Base-by-base conservation (phyloP, 2,888 invertebrate genomes). In the Plagodis pulveraria region DNA sequence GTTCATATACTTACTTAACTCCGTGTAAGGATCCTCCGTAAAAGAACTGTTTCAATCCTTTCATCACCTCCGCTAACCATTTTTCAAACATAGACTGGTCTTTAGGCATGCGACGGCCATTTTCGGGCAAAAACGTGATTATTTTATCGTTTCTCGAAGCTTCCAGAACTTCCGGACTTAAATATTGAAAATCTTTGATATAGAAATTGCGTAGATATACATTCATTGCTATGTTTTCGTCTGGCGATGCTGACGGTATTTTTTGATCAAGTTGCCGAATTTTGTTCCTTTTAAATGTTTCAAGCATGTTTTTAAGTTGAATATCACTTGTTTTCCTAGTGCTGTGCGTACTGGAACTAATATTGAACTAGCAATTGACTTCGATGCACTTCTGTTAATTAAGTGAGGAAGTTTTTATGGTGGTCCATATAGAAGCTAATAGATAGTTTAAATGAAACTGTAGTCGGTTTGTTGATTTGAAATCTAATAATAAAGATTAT, bases 11-110 rank as follows among this genome's bases (percentile, higher is more conserved):
- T 87, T 61, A 92, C 93, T 92, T 92, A 11, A 92, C 88, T 58
- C 92, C 92, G 73, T 93, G 92, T 40, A 93, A 69, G 49, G 89
- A 87, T 38, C 93, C 93, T 49, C 86, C 84, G 64, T 87, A 88
- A 66, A 90, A 86, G 67, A 93, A 85, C 72, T 91, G 88, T 70
- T 86, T 88, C 56, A 89, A 63, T 0, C 91, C 91, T 47, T 73
- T 81, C 67, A 86, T 69, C 22, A 91, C 78, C 74, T 89, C 85
- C 5, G 57, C 65, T 0, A 79, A 60, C 91, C 89, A 91, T 67
- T 80, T 70, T 55, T 84, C 77, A 11, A 80, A 50, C 57, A 82
- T 63, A 12, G 77, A 76, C 63, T 58, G 71, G 7, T 46, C 9
- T 10, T 5, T 10, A 40, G 40, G 10, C 2, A 10, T 40, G 1